Evolutionary conservation across 30 jellyfish, hydroid and myxozoan species (phyloP), one percentile per base, ranked within the genome.

Genomic region (Aurelia sp.): DNA sequence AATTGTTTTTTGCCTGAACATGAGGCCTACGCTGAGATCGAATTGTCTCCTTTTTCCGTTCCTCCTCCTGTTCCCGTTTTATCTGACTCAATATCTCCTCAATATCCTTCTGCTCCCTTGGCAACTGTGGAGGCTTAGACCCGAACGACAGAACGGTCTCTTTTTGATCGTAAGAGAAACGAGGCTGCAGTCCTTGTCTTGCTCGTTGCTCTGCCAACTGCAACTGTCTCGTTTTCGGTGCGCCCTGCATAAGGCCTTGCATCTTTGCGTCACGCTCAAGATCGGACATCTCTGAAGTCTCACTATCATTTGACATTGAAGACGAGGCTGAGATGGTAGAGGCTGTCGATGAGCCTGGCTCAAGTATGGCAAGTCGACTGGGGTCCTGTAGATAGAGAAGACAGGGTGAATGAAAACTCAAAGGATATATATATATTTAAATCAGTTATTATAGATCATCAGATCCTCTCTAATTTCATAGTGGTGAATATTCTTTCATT

Each of bases 51-150:
- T 76, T 19, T 40, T 67, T 53, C 67, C 66, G 27, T 61, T 81
- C 78, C 52, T 81, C 91, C 20, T 81, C 83, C 20, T 81, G 91
- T 44, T 81, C 91, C 11, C 72, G n/a, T 33, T 81, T 81, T 44
- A 81, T 81, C 48, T 81, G 91, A 53, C 91, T 81, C 60, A 81
- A 70, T 22, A 81, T 17, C 68, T 81, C 84, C 55, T 81, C 91
- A 58, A 81, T 67, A 18, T 81, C 91, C 52, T 81, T 67, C 67
- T 67, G 72, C 1, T 58, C 84, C 50, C 84, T 19, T 47, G 91
- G 91, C 18, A 81, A 53, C 85, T 55, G 76, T 33, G 91, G 84
- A 44, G 91, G 91, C 84, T 81, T 81, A 31, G 91, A 81, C 12
- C 84, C 91, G 12, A 81, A 81, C 19, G 91, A 84, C 12, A 64